A percentile compares a stretch with the other conserved stretches of the same genome.
Evolutionary conservation across 2,888 invertebrate genomes (phyloP).

Genomic region (Cheilosia vulpina): DNA sequence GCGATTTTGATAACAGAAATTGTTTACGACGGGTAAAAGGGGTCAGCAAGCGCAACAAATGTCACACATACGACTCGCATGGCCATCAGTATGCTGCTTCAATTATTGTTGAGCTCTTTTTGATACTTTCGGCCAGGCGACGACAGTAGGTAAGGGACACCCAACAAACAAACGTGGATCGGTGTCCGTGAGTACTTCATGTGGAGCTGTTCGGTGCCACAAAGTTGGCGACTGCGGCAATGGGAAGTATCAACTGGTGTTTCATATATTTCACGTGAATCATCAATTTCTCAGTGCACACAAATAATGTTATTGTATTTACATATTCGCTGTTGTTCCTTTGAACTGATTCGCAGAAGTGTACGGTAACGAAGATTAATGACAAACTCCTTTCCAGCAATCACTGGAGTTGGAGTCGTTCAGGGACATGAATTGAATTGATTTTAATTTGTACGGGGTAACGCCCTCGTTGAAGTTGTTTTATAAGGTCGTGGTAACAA

Average conservation of each 20-base stretch:
- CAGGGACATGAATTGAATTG: slow-evolving; percentile 24
- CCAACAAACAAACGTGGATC: slow-evolving; percentile 29
- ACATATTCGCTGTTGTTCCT: background rate
- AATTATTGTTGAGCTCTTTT: slow-evolving; percentile 9
- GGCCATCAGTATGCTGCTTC: background rate
- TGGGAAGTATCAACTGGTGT: slow-evolving; percentile 22
- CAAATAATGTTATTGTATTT: background rate
- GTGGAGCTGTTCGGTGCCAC: slow-evolving; percentile 28
- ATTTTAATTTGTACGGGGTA: slow-evolving; percentile 15
- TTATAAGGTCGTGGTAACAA: too few species aligned
- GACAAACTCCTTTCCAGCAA: slow-evolving; percentile 18
- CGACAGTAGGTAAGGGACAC: background rate
- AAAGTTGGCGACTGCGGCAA: slow-evolving; percentile 18
- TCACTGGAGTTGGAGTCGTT: slow-evolving; percentile 9
- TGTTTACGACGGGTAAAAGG: slow-evolving; percentile 39
- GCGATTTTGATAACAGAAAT: slow-evolving; percentile 13
- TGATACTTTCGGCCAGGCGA: slow-evolving; percentile 5
- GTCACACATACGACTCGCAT: slow-evolving; percentile 43
- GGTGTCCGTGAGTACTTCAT: slow-evolving; percentile 22
- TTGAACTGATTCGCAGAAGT: slow-evolving; percentile 40
- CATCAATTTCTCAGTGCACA: slow-evolving; percentile 13
- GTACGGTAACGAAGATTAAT: slow-evolving; percentile 31
- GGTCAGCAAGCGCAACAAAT: slow-evolving; percentile 66
- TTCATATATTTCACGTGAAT: slow-evolving; percentile 39
- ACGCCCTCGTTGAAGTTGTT: background rate